These are phyloP conservation scores for Murina feae DNA, from an alignment of 2,113 vertebrate species.

Conservation along the genomic window DNA sequence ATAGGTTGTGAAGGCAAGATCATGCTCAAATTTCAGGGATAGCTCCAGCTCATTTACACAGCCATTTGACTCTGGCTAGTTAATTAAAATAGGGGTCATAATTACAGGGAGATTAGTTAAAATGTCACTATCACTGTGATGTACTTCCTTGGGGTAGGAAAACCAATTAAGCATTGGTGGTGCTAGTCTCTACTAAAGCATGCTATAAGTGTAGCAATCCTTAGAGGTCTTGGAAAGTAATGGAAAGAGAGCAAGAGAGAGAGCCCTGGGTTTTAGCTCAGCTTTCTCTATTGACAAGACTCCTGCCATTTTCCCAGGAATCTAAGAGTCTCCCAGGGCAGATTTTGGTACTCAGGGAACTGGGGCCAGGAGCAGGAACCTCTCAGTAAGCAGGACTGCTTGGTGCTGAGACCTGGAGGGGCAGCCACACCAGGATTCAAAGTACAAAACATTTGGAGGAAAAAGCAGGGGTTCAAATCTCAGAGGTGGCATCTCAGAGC, in stretches of 20 bases:
- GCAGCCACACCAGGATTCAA: neutral
- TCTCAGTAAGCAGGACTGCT: neutral
- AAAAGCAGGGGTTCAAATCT: neutral
- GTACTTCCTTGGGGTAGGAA: neutral
- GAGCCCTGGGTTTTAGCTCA: neutral
- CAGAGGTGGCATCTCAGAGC: neutral
- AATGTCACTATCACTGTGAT: neutral
- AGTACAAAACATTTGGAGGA: neutral
- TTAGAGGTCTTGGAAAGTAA: neutral
- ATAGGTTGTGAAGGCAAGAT: neutral
- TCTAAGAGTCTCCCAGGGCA: neutral
- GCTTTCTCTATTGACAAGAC: neutral
- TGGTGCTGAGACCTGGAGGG: neutral
- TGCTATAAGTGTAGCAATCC: accelerated
- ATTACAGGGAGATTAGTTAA: neutral
- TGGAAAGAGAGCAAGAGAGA: neutral
- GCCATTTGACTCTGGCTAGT: neutral
- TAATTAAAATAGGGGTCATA: neutral
- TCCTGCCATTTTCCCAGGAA: neutral
- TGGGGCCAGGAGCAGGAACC: neutral
- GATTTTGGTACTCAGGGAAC: neutral
- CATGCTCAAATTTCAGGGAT: neutral
- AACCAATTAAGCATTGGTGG: neutral
- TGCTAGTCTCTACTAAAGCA: neutral
- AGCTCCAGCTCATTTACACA: neutral